Conservation (phyloP, 37 sponge, comb jelly and placozoan genomes). For the Chondrosia reniformis region DNA sequence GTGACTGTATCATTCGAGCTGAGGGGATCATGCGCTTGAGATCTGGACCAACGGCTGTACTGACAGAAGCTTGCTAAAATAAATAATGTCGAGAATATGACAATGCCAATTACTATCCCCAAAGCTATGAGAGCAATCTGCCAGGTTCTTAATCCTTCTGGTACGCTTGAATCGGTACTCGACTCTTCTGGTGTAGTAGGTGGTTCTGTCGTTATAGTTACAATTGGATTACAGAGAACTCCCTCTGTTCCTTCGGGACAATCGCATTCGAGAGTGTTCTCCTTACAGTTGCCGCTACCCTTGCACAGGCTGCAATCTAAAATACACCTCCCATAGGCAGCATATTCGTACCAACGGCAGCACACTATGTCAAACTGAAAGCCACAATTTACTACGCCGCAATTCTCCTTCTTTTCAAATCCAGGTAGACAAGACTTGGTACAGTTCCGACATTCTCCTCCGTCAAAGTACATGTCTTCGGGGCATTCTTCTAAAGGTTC, state of each 20-base stretch:
- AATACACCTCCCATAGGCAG: not conserved
- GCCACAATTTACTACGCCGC: not conserved
- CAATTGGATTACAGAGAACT: not conserved
- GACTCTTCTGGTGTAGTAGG: not conserved
- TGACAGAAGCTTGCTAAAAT: slow-evolving; percentile 38
- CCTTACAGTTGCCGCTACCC: not conserved
- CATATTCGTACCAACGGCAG: not conserved
- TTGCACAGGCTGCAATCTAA: not conserved
- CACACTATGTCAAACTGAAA: not conserved
- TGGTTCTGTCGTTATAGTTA: not conserved
- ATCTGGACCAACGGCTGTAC: not conserved
- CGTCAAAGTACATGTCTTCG: not conserved
- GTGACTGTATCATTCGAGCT: not conserved
- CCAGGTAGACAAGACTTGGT: not conserved
- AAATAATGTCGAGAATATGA: slow-evolving; percentile 44
- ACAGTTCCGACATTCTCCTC: not conserved
- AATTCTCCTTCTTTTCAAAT: not conserved
- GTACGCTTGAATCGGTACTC: not conserved
- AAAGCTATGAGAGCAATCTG: slow-evolving; percentile 57
- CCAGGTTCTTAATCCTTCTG: slow-evolving; percentile 15
- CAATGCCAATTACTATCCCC: slow-evolving; percentile 53
- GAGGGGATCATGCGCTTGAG: not conserved
- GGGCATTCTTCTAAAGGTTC: not conserved
- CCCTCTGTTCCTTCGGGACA: not conserved
- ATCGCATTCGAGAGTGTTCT: not conserved